phyloP scores from a whole-genome alignment of 2,797 vertebrate genomes.

The Chloroceryle inda region DNA sequence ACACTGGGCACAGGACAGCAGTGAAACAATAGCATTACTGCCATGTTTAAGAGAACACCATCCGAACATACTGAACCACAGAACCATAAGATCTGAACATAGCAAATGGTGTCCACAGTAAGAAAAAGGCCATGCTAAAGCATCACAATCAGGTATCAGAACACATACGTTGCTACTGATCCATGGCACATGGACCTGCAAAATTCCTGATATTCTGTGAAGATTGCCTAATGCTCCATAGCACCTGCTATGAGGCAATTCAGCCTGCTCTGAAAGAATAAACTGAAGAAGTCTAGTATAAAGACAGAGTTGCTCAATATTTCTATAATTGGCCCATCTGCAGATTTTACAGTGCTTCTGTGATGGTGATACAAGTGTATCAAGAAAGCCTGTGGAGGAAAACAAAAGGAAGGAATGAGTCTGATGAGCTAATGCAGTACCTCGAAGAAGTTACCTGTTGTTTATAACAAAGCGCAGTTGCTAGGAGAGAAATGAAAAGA shows the following conservation, averaged over 20 bases:
- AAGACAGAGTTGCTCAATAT: not conserved
- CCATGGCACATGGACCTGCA: fast-evolving
- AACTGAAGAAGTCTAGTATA: not conserved
- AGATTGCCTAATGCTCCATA: fast-evolving
- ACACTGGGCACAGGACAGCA: not conserved
- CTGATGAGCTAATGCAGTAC: not conserved
- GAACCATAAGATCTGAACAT: not conserved
- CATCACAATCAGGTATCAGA: not conserved
- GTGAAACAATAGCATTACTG: not conserved
- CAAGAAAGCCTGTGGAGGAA: not conserved
- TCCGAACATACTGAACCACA: not conserved
- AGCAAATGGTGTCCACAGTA: not conserved
- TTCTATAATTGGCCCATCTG: not conserved
- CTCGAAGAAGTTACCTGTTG: not conserved
- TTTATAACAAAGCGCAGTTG: not conserved
- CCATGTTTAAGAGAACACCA: not conserved
- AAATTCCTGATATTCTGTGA: not conserved
- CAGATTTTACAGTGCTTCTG: not conserved
- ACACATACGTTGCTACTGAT: not conserved
- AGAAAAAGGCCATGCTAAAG: not conserved
- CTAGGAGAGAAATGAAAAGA: not conserved
- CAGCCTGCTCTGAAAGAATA: not conserved
- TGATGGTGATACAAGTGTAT: fast-evolving
- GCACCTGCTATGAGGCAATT: not conserved
- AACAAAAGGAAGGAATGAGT: not conserved